Conservation (phyloP, 92 coral and sea anemone species). For the Metridium senile region DNA sequence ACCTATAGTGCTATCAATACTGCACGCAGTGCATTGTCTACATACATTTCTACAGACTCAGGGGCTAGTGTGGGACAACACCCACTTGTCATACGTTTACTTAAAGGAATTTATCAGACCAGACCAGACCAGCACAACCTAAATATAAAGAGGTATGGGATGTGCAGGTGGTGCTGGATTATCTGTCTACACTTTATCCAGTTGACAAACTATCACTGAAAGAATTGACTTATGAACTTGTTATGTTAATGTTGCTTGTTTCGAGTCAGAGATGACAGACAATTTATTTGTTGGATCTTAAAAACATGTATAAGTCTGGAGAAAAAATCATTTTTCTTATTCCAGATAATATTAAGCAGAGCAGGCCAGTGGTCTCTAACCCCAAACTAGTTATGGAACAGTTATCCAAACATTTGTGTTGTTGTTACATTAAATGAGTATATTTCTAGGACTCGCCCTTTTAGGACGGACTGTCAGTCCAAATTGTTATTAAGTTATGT, state of each 20-base stretch:
- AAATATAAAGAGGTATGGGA: constrained; percentile 49
- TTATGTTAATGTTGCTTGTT: background rate
- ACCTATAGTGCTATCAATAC: constrained; percentile 26
- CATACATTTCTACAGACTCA: background rate
- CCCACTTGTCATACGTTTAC: constrained; percentile 4
- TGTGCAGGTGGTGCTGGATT: constrained; percentile 28
- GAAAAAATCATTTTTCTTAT: constrained; percentile 22
- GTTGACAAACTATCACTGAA: background rate
- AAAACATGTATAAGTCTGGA: background rate
- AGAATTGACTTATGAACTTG: background rate
- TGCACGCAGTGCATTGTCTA: constrained; percentile 36
- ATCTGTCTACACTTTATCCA: constrained; percentile 32
- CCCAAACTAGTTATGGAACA: constrained; percentile 10
- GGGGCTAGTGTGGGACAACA: constrained; percentile 32
- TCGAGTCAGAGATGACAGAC: background rate
- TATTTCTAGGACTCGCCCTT: constrained; percentile 10
- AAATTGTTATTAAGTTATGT: constrained; percentile 25
- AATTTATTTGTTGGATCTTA: background rate
- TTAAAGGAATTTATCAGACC: constrained; percentile 19
- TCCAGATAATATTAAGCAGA: constrained; percentile 38
- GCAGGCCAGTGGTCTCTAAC: constrained; percentile 36
- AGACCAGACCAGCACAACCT: constrained; percentile 20
- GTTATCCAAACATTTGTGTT: constrained; percentile 24
- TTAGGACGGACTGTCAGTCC: constrained; percentile 14
- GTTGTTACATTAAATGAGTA: constrained; percentile 22